phyloP scores from a whole-genome alignment of 1,140 invertebrate genomes.

The Drosophila oshimai region DNA sequence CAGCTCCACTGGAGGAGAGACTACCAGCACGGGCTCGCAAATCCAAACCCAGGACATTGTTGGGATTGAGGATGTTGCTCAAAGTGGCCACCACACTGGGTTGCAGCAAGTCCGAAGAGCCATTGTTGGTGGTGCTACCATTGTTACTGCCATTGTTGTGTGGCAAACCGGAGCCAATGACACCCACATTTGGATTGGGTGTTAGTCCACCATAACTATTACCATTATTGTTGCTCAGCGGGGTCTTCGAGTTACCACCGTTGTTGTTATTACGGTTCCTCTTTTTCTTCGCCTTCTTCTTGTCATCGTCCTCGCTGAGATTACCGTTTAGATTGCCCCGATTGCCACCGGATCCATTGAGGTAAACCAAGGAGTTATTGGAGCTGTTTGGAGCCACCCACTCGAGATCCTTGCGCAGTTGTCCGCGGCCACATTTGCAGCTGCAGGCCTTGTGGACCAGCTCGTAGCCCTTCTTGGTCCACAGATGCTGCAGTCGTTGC shows the following conservation, averaged over 20 bases:
- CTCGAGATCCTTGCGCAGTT: slow-evolving; percentile 96
- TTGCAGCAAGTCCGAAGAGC: slow-evolving; percentile 16
- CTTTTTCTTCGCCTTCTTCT: slow-evolving; percentile 90
- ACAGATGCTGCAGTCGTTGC: slow-evolving; percentile 96
- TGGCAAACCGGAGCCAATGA: slow-evolving; percentile 74
- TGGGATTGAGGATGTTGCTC: slow-evolving; percentile 58
- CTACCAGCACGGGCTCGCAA: slow-evolving; percentile 83
- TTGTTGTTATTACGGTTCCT: slow-evolving; percentile 84
- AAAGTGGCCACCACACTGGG: slow-evolving; percentile 53
- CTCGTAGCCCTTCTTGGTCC: slow-evolving; percentile 99
- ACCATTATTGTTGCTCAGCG: slow-evolving; percentile 44
- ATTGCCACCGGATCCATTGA: slow-evolving; percentile 21
- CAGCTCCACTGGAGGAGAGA: slow-evolving; percentile 82
- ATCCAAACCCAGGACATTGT: slow-evolving; percentile 74
- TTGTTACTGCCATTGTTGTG: slow-evolving; percentile 62
- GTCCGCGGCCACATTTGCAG: slow-evolving; percentile 93
- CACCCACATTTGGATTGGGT: slow-evolving; percentile 74
- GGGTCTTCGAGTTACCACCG: slow-evolving; percentile 18
- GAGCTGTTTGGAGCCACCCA: slow-evolving; percentile 87
- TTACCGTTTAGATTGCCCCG: slow-evolving; percentile 28
- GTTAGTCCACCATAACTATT: slow-evolving; percentile 37
- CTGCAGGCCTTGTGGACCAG: slow-evolving; percentile 95
- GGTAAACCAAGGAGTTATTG: slow-evolving; percentile 10
- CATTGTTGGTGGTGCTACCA: slow-evolving; percentile 18
- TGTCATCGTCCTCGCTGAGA: slow-evolving; percentile 82